Evolutionary conservation across 2,113 vertebrate genomes (phyloP).

Genomic region (Oncorhynchus keta): DNA sequence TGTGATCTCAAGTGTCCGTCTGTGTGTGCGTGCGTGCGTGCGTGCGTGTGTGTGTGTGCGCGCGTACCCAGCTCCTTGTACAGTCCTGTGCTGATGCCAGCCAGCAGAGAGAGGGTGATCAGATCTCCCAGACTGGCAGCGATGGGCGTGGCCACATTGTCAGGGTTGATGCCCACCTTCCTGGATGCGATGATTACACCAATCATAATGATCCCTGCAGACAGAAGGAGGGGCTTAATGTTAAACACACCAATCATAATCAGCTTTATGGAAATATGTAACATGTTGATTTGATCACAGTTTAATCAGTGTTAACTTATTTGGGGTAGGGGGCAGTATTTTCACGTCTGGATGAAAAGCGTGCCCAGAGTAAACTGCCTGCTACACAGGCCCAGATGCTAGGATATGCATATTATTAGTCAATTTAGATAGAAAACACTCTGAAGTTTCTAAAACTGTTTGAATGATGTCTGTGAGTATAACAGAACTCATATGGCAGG

Average conservation of each 20-base stretch:
- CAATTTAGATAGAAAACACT: no score
- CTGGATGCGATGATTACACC: conserved; percentile 94
- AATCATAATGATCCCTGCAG: conserved; percentile 93
- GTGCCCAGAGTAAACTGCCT: no score
- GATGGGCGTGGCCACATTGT: conserved; percentile 96
- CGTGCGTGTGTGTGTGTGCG: neutral
- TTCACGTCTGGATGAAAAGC: no score
- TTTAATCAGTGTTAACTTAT: no score
- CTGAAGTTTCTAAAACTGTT: no score
- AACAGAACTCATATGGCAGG: no score
- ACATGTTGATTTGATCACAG: no score
- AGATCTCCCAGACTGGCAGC: conserved; percentile 96
- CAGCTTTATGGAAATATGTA: neutral
- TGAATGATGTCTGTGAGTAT: no score
- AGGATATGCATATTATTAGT: no score
- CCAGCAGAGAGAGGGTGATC: conserved; percentile 93
- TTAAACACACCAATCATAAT: conserved; percentile 13
- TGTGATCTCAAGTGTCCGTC: no score
- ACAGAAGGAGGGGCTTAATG: conserved; percentile 16
- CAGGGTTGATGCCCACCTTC: conserved; percentile 96
- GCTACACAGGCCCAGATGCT: no score
- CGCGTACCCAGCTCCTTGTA: conserved; percentile 88
- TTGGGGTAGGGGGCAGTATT: no score
- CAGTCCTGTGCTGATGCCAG: conserved; percentile 93
- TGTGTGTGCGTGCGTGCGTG: neutral